These are phyloP conservation scores for Yponomeuta sedellus DNA, from an alignment of 2,888 invertebrate species.

Conservation along the genomic window DNA sequence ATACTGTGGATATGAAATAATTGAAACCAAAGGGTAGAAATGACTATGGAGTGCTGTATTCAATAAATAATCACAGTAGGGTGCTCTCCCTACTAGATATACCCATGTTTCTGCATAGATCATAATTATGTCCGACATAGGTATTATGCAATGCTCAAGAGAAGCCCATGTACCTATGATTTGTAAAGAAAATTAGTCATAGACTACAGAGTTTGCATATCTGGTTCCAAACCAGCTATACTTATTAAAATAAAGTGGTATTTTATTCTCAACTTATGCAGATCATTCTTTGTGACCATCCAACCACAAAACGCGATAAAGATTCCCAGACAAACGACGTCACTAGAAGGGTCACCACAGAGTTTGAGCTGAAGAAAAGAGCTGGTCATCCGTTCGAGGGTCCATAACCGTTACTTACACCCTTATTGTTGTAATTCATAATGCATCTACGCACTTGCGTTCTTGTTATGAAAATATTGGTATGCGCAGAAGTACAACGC, in stretches of 20 bases:
- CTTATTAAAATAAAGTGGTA: not conserved
- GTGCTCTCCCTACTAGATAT: too few relatives aligned
- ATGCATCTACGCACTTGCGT: slow-evolving; percentile 6
- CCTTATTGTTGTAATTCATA: not conserved
- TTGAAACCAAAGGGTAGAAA: not conserved
- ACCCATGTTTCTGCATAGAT: not conserved
- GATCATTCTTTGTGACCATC: not conserved
- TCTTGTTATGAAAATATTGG: not conserved
- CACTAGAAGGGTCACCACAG: slow-evolving; percentile 3
- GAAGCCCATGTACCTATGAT: not conserved
- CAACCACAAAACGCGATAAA: slow-evolving; percentile 7
- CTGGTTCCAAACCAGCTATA: not conserved
- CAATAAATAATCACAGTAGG: not conserved
- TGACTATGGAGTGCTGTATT: not conserved
- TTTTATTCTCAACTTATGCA: not conserved
- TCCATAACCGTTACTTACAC: slow-evolving; percentile 2
- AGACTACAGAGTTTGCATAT: not conserved
- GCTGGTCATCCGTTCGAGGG: not conserved
- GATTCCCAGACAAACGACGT: not conserved
- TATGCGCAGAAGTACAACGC: not conserved
- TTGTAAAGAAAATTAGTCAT: not conserved
- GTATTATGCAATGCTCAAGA: not conserved
- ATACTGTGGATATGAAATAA: not conserved
- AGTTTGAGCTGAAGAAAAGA: not conserved
- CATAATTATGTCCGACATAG: not conserved